Conservation (phyloP, 2,797 vertebrate species). For the Hafferia zeledoni region DNA sequence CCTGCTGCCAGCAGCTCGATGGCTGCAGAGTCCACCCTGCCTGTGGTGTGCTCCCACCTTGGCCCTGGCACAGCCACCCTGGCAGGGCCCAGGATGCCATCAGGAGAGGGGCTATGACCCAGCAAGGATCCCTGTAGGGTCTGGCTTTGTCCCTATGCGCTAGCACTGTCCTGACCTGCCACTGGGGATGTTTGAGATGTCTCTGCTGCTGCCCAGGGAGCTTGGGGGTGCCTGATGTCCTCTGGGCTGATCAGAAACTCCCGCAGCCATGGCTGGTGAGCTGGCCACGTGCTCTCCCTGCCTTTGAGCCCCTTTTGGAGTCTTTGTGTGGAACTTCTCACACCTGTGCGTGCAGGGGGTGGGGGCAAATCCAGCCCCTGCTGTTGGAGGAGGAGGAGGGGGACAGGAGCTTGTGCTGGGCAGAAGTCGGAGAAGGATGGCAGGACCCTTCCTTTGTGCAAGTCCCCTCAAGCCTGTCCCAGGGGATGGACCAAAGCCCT, state of each 20-base stretch:
- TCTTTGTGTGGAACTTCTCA: rapidly evolving
- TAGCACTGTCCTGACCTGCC: not conserved
- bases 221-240: rapidly evolving
- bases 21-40: not conserved
- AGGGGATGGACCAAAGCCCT: not conserved
- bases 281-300: not conserved
- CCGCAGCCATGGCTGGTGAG: not conserved
- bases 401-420: not conserved
- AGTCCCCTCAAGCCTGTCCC: not conserved
- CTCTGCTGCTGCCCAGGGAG: not conserved
- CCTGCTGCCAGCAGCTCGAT: not conserved
- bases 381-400: not conserved
- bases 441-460: not conserved
- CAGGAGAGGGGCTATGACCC: not conserved
- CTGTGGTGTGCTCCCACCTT: not conserved
- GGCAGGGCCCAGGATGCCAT: not conserved
- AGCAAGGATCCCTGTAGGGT: not conserved
- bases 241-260: not conserved
- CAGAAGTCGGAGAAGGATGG: not conserved
- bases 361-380: not conserved
- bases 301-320: too few species aligned
- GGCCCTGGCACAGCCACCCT: not conserved
- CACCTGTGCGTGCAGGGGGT: not conserved
- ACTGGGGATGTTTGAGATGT: not conserved
- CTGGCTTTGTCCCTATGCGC: rapidly evolving